A percentile compares a stretch with the other conserved stretches of the same genome.
Conservation (phyloP, 1,140 invertebrate genomes). For the Drosophila dunni region DNA sequence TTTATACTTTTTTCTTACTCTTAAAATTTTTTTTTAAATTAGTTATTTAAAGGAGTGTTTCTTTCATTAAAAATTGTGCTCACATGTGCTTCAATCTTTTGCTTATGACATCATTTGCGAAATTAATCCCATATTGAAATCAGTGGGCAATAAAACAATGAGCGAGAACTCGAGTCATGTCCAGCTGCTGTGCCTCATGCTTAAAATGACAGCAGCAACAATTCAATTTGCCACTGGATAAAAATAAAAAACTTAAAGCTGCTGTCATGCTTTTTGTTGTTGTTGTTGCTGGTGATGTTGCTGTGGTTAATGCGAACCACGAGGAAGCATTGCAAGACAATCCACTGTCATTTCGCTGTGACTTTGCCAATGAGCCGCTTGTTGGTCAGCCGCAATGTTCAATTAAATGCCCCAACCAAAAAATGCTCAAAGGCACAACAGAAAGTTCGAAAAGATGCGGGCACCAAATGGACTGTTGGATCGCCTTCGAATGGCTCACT, state of each 20-base stretch:
- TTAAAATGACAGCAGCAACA: constrained; percentile 33
- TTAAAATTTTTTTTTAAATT: too few species aligned
- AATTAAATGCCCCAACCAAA: constrained; percentile 57
- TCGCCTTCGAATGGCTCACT: constrained; percentile 8
- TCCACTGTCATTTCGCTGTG: constrained; percentile 2
- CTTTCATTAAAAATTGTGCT: not conserved
- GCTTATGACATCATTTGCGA: constrained; percentile 32
- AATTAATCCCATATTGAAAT: constrained; percentile 8
- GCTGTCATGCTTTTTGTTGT: not conserved
- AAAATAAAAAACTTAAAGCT: constrained; percentile 6
- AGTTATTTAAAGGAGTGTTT: not conserved
- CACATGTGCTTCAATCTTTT: not conserved
- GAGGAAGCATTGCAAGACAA: constrained; percentile 4
- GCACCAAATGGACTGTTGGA: constrained; percentile 13
- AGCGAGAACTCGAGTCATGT: not conserved
- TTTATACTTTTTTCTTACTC: too few species aligned
- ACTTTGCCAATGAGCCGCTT: constrained; percentile 24
- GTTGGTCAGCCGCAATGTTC: constrained; percentile 62
- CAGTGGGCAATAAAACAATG: constrained; percentile 2
- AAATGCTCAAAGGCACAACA: constrained; percentile 24
- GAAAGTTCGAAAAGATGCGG: constrained; percentile 7
- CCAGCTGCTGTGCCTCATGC: constrained; percentile 18
- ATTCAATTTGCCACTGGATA: constrained; percentile 26
- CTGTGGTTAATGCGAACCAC: constrained; percentile 18
- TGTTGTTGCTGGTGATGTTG: constrained; percentile 15